Percentiles rank a stretch among this genome's conserved stretches.
phyloP scores from a whole-genome alignment of 2,113 vertebrate species.

The Orthochromis indermauri region DNA sequence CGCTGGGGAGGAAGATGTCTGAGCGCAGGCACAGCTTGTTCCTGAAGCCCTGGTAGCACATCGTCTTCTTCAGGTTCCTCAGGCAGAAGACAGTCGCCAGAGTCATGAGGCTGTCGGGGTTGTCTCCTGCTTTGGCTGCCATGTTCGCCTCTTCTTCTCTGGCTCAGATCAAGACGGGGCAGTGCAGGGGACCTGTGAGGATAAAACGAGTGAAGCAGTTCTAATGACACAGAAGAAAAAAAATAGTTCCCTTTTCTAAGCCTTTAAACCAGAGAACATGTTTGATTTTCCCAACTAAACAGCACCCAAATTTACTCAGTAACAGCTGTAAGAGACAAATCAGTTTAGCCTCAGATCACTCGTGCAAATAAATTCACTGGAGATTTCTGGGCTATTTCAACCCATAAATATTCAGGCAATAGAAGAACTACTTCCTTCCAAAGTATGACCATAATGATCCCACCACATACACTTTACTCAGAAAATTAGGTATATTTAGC shows the following conservation, averaged over 20 bases:
- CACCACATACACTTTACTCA: background rate
- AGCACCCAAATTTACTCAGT: background rate
- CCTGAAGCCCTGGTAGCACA: conserved; percentile 87
- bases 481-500: background rate
- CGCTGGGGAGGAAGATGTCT: conserved; percentile 93
- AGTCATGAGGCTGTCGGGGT: conserved; percentile 89
- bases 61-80: conserved; percentile 87
- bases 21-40: conserved; percentile 82
- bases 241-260: background rate
- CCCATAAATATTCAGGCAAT: background rate
- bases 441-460: background rate
- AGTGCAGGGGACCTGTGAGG: conserved; percentile 29
- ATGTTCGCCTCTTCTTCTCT: conserved; percentile 47
- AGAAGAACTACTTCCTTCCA: background rate
- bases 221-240: background rate
- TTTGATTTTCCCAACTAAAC: background rate
- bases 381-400: background rate
- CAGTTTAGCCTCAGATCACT: background rate
- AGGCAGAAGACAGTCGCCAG: conserved; percentile 88
- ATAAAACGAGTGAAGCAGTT: background rate
- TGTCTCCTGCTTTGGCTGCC: conserved; percentile 77
- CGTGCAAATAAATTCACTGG: background rate
- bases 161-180: conserved; percentile 29
- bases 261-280: background rate
- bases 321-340: background rate